Percentiles rank a stretch among this genome's conserved stretches.
These are phyloP conservation scores for Ellobium chinense DNA, from an alignment of 2,888 invertebrate genomes.

Conservation along the genomic window DNA sequence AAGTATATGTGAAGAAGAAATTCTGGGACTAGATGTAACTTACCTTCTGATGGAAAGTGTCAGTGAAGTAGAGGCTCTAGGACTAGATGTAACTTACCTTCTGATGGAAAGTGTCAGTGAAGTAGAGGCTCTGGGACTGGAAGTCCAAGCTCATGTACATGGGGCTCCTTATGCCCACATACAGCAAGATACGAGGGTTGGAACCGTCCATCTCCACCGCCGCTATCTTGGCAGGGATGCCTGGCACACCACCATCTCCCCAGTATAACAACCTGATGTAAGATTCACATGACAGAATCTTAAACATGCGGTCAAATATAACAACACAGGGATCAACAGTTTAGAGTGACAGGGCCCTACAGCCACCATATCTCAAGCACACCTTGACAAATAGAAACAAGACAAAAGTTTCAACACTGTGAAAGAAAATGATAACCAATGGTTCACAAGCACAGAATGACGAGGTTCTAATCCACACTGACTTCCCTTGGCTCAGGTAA, in stretches of 20 bases:
- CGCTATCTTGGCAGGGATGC: slow-evolving; percentile 91
- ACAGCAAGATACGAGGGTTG: slow-evolving; percentile 86
- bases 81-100: slow-evolving; percentile 82
- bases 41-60: background rate
- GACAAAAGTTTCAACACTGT: no score
- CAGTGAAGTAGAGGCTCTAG: slow-evolving; percentile 86
- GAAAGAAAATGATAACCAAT: no score
- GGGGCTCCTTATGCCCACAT: slow-evolving; percentile 83
- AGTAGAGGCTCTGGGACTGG: slow-evolving; percentile 91
- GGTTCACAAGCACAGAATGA: no score
- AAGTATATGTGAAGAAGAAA: background rate
- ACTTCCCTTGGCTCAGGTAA: no score
- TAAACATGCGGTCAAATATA: no score
- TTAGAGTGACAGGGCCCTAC: no score
- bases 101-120: slow-evolving; percentile 83
- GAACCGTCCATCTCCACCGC: slow-evolving; percentile 95
- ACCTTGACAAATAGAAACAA: no score
- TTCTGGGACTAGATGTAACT: background rate
- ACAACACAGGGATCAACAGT: no score
- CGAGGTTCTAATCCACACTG: no score
- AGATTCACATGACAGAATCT: no score
- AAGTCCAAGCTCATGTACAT: slow-evolving; percentile 90
- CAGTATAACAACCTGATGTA: slow-evolving; percentile 95
- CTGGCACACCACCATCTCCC: slow-evolving; percentile 95
- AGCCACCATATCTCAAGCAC: no score